Percentiles rank a stretch among this genome's conserved stretches.
Evolutionary conservation across 2,113 vertebrate species (phyloP).

Genomic region (Jaculus jaculus): DNA sequence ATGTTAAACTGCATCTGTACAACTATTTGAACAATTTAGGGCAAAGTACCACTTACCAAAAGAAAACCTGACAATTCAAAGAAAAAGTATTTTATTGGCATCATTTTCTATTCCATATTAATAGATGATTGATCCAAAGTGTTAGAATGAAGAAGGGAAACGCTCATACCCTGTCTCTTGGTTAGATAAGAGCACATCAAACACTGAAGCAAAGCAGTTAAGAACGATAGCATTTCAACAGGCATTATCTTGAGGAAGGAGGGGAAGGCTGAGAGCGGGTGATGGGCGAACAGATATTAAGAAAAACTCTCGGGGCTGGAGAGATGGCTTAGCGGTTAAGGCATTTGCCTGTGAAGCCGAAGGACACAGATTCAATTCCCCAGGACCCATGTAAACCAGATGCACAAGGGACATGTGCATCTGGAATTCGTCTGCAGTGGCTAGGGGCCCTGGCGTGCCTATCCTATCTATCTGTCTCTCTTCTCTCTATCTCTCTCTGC

Average conservation of each 20-base stretch:
- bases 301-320: neutral
- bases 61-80: neutral
- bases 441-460: no score
- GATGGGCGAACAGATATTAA: neutral
- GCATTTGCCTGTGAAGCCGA: no score
- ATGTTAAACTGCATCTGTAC: neutral
- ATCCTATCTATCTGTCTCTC: no score
- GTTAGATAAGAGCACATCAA: neutral
- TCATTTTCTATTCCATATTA: neutral
- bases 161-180: neutral
- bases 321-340: no score
- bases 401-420: no score
- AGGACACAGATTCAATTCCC: no score
- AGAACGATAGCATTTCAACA: neutral
- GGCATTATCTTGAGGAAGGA: neutral
- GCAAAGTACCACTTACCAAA: neutral
- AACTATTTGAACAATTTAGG: constrained; percentile 29
- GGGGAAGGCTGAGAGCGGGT: neutral
- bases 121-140: neutral
- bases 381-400: no score
- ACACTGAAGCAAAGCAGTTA: neutral
- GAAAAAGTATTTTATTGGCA: neutral
- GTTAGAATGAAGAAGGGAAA: neutral
- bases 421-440: no score
- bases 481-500: no score